A percentile compares a stretch with the other conserved stretches of the same genome.
phyloP scores from a whole-genome alignment of 2,888 invertebrate genomes.

The Rhorus exstirpatorius region DNA sequence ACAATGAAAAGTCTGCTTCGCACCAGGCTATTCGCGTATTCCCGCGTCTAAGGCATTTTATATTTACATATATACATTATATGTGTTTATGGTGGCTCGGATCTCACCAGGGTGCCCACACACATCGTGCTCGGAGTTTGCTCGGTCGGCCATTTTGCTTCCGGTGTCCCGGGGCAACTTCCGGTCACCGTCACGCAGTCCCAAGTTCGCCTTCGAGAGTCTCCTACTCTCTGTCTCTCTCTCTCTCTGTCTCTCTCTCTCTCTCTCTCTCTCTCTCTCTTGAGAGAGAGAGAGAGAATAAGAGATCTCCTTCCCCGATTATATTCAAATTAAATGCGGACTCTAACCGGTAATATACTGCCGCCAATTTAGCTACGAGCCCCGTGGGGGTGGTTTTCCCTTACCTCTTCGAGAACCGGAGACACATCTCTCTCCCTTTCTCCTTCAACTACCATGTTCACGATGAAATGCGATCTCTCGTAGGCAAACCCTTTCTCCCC shows the following conservation, averaged over 20 bases:
- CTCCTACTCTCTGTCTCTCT: constrained; percentile 42
- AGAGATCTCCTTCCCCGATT: constrained; percentile 85
- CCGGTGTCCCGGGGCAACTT: constrained; percentile 85
- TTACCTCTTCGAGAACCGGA: constrained; percentile 56
- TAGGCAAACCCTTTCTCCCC: constrained; percentile 8
- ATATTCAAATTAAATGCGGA: constrained; percentile 86
- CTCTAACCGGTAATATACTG: constrained; percentile 85
- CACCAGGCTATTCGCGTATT: constrained; percentile 64
- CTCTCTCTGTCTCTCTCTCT: constrained; percentile 30
- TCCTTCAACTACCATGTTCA: neutral
- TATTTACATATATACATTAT: neutral
- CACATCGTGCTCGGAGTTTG: constrained; percentile 51
- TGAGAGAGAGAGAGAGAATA: constrained; percentile 73
- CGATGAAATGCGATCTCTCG: constrained; percentile 61
- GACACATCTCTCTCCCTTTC: constrained; percentile 48
- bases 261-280: constrained; percentile 30
- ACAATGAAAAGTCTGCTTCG: constrained; percentile 80
- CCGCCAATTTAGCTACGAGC: constrained; percentile 85
- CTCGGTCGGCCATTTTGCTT: constrained; percentile 83
- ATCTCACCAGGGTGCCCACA: constrained; percentile 62
- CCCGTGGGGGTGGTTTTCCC: constrained; percentile 82
- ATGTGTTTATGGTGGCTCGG: constrained; percentile 39
- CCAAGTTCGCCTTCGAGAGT: constrained; percentile 77
- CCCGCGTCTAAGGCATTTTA: constrained; percentile 10
- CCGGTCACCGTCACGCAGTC: constrained; percentile 85